Base-by-base conservation (phyloP, 2,888 invertebrate genomes). In the Chloromyia formosa region DNA sequence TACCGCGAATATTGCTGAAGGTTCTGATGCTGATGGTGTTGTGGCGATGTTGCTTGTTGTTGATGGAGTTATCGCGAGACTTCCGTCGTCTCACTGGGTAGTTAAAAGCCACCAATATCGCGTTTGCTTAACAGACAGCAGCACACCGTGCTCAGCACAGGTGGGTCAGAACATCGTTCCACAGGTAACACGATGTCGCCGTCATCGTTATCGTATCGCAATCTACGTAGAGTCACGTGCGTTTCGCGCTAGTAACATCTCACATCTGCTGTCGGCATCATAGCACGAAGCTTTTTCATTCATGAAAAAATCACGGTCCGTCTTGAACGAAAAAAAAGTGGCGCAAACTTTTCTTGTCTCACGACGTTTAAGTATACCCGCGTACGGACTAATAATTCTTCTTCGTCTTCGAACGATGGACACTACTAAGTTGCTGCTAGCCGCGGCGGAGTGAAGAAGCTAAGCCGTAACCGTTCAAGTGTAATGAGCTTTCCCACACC, bases 221-320 rank as follows among this genome's bases (percentile, higher is more conserved):
- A 66, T 66, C 20, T 10, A n/a, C 23, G 10, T 27, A 66, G 66
- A 35, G 27, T 71, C 71, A 71, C 71, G 71, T 71, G 71, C 40
- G 71, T 18, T 20, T 20, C 22, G 71, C 20, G 42, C 71, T 58
- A 71, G 40, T 22, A 71, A 58, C 56, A 58, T 27, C 40, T 71
- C 56, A 42, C 58, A 58, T 71, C 58, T 58, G 71, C 22, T 54
- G 35, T 69, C 35, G 58, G 58, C 71, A 58, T 71, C 56, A 42
- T 12, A 10, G 42, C 27, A 16, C 68, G 35, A 71, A 71, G 71
- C 71, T 71, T 71, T n/a, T 71, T 71, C 71, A 71, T 71, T 71
- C 71, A 71, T 71, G 58, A 71, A 71, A 71, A 64, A 71, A 71
- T 53, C 18, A 58, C 58, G 42, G 66, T 45, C 45, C 49, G 23